Conservation (phyloP, 2,113 vertebrate species). For the Nicator chloris region DNA sequence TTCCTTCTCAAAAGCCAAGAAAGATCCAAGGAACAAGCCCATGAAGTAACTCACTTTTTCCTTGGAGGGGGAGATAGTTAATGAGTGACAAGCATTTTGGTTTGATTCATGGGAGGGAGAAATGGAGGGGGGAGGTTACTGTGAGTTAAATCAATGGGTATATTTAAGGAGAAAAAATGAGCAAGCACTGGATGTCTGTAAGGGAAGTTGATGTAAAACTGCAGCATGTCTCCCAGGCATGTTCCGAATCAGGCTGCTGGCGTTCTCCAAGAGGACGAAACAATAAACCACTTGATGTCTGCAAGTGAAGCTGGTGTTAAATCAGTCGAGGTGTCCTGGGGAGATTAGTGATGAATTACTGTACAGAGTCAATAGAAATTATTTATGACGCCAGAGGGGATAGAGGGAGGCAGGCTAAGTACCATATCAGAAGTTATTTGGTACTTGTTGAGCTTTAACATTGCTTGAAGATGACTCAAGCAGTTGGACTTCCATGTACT, state of each 20-base stretch:
- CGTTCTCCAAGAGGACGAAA: background rate
- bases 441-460: slow-evolving; percentile 43
- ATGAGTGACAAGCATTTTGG: background rate
- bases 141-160: slow-evolving; percentile 32
- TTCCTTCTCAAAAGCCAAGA: background rate
- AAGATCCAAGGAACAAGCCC: background rate
- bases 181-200: background rate
- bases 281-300: slow-evolving; percentile 65
- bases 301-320: slow-evolving; percentile 58
- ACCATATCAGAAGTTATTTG: slow-evolving; percentile 58
- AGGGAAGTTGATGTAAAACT: slow-evolving; percentile 35
- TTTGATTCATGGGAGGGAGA: background rate
- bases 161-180: slow-evolving; percentile 45
- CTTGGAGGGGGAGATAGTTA: background rate
- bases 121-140: background rate
- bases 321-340: slow-evolving; percentile 57
- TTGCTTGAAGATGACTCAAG: slow-evolving; percentile 50
- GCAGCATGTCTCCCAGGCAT: slow-evolving; percentile 34
- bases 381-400: slow-evolving; percentile 53
- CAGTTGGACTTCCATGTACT: slow-evolving; percentile 16
- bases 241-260: background rate
- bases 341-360: slow-evolving; percentile 56
- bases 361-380: slow-evolving; percentile 61
- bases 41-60: background rate
- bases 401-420: slow-evolving; percentile 23